These are phyloP conservation scores for Macrobrachium nipponense DNA, from an alignment of 1,140 invertebrate species.

Conservation along the genomic window DNA sequence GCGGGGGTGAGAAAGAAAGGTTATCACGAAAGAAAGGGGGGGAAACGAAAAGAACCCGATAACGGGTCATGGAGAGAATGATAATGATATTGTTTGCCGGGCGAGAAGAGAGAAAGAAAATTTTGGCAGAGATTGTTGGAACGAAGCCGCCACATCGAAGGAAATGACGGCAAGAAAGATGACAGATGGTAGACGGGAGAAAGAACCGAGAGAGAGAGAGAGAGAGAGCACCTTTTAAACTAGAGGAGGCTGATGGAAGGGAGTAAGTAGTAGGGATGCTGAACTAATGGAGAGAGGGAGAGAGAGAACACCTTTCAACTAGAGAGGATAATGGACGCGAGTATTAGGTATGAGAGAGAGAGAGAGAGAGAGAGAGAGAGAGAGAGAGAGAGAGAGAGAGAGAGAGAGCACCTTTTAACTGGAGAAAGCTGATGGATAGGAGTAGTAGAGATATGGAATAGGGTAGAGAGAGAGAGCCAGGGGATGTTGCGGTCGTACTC, in stretches of 20 bases:
- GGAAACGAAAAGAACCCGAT: background rate
- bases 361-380: background rate
- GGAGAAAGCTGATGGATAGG: background rate
- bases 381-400: background rate
- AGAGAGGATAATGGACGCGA: slow-evolving; percentile 15
- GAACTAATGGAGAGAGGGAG: background rate
- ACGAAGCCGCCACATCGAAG: too few species aligned
- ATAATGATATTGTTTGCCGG: background rate
- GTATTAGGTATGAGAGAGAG: background rate
- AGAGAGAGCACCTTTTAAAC: background rate
- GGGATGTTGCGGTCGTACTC: too few species aligned
- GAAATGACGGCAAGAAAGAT: too few species aligned
- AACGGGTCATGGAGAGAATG: background rate
- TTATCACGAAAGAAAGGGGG: background rate
- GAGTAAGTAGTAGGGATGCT: too few species aligned
- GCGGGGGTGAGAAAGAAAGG: background rate
- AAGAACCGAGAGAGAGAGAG: slow-evolving; percentile 23
- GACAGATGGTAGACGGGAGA: background rate
- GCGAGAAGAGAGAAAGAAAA: too few species aligned
- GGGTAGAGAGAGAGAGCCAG: too few species aligned
- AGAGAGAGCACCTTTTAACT: background rate
- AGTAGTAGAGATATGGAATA: too few species aligned
- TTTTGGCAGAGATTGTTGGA: too few species aligned
- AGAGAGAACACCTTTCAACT: background rate
- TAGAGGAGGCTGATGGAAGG: too few species aligned